Evolutionary conservation across 2,888 invertebrate genomes (phyloP).

Genomic region (Synanthedon vespiformis): DNA sequence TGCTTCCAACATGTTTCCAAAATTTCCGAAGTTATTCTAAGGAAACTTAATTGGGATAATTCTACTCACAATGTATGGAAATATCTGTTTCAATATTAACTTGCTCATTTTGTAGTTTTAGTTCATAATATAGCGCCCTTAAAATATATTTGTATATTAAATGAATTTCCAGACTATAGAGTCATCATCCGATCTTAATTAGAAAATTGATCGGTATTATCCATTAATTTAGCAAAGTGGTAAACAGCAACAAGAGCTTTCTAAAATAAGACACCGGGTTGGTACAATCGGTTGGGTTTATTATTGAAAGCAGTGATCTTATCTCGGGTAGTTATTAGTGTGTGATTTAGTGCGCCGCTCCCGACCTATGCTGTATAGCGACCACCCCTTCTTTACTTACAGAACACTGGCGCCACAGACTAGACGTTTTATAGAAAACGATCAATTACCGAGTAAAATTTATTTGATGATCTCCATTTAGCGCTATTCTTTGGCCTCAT

Average conservation of each 20-base stretch:
- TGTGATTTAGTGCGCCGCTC: constrained; percentile 51
- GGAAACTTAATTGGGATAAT: too few relatives aligned
- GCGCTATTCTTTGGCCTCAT: not conserved
- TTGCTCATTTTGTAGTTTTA: too few relatives aligned
- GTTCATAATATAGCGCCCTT: too few relatives aligned
- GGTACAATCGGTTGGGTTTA: constrained; percentile 55
- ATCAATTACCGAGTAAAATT: not conserved
- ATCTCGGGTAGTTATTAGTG: constrained; percentile 61
- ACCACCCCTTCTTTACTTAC: constrained; percentile 52
- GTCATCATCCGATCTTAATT: constrained; percentile 24
- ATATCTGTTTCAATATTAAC: too few relatives aligned
- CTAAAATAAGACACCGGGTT: constrained; percentile 16
- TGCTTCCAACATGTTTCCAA: too few relatives aligned
- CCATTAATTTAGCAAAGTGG: constrained; percentile 28
- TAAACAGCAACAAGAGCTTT: constrained; percentile 26
- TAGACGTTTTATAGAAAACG: not conserved
- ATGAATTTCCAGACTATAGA: not conserved
- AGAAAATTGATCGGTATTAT: constrained; percentile 23
- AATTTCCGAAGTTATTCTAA: too few relatives aligned
- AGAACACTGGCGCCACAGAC: constrained; percentile 22
- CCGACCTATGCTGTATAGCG: constrained; percentile 26
- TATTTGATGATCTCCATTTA: not conserved
- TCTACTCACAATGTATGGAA: too few relatives aligned
- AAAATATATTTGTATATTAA: not conserved
- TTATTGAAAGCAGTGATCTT: constrained; percentile 64